Conservation (phyloP, 2,113 vertebrate species). For the Pongo pygmaeus region DNA sequence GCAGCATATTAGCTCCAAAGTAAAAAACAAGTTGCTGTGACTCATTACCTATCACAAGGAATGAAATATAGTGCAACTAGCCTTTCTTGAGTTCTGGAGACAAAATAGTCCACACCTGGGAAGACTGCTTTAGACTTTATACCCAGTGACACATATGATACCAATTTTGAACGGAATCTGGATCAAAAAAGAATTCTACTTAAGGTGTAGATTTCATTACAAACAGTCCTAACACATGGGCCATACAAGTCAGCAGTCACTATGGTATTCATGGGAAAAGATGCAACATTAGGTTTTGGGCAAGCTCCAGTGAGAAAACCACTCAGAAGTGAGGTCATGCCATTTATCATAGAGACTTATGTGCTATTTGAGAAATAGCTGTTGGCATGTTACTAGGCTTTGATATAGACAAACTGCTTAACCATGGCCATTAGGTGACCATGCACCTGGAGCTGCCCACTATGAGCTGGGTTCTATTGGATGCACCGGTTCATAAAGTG, state of each 20-base stretch:
- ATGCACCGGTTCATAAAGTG: neutral
- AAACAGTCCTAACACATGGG: neutral
- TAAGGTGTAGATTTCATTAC: neutral
- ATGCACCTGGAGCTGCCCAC: neutral
- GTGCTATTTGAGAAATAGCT: neutral
- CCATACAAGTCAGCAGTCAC: neutral
- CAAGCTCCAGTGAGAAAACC: neutral
- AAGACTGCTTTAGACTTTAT: neutral
- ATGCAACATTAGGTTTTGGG: neutral
- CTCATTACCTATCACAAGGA: neutral
- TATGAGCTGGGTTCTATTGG: neutral
- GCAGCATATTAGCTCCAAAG: neutral
- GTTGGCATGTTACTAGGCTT: neutral
- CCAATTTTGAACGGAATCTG: neutral
- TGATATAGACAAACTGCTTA: neutral
- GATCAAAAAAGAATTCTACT: neutral
- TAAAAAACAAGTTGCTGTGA: neutral
- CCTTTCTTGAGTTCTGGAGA: neutral
- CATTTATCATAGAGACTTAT: neutral
- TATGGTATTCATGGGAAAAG: neutral
- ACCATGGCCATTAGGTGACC: neutral
- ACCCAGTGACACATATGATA: neutral
- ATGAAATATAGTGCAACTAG: no score
- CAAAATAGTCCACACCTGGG: neutral
- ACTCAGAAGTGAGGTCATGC: neutral